A percentile compares a stretch with the other conserved stretches of the same genome.
These are phyloP conservation scores for Nomada hirtipes DNA, from an alignment of 2,888 invertebrate genomes.

Conservation along the genomic window DNA sequence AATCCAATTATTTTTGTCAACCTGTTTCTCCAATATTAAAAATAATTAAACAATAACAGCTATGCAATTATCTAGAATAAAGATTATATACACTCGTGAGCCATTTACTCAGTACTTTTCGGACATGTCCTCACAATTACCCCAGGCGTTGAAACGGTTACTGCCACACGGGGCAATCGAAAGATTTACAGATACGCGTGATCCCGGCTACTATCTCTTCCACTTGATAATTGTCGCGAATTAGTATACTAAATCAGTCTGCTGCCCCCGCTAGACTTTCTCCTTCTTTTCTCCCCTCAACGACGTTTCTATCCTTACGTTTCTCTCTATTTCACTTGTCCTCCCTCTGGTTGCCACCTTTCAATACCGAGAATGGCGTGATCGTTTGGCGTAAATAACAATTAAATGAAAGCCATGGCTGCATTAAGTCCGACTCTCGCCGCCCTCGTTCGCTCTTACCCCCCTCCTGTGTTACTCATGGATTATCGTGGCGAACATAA, in stretches of 20 bases:
- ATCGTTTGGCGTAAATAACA: conserved; percentile 79
- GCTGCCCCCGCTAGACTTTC: conserved; percentile 52
- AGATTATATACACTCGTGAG: too few species aligned
- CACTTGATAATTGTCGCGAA: conserved; percentile 74
- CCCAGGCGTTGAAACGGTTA: too few species aligned
- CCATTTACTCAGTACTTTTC: too few species aligned
- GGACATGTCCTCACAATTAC: too few species aligned
- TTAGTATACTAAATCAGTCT: conserved; percentile 75
- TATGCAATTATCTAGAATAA: too few species aligned
- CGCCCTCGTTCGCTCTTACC: conserved; percentile 41
- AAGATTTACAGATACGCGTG: conserved; percentile 66
- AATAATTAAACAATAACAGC: too few species aligned
- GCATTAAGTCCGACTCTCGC: conserved; percentile 70
- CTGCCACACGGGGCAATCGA: neutral
- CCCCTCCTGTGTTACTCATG: conserved; percentile 44
- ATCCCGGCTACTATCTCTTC: conserved; percentile 65
- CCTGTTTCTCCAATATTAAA: too few species aligned
- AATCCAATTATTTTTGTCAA: too few species aligned
- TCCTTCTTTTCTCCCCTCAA: conserved; percentile 11
- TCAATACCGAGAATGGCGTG: conserved; percentile 71
- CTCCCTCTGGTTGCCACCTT: conserved; percentile 12
- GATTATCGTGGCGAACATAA: conserved; percentile 79
- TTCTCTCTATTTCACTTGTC: conserved; percentile 1
- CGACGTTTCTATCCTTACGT: neutral
- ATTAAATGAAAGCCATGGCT: conserved; percentile 74